phyloP scores from a whole-genome alignment of 92 coral and sea anemone genomes.

The Pocillopora grandis region DNA sequence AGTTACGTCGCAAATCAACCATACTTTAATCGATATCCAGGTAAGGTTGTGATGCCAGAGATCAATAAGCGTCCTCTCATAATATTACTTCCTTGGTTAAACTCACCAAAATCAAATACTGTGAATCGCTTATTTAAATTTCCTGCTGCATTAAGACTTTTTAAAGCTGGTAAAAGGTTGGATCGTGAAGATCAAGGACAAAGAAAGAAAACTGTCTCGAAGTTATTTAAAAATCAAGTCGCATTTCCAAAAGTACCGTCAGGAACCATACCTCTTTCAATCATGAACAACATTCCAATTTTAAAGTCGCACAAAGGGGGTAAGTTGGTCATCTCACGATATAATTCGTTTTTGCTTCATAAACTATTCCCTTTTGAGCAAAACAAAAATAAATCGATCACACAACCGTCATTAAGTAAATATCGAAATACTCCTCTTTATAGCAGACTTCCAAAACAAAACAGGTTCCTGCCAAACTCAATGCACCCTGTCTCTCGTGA shows the following conservation, averaged over 20 bases:
- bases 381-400: background rate
- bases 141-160: background rate
- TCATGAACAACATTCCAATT: background rate
- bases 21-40: constrained; percentile 31
- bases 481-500: background rate
- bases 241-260: background rate
- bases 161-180: background rate
- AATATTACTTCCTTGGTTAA: background rate
- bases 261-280: background rate
- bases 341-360: constrained; percentile 4
- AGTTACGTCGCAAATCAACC: constrained; percentile 21
- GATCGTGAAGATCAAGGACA: background rate
- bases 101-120: background rate
- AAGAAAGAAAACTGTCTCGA: background rate
- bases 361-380: constrained; percentile 8
- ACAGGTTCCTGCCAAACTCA: background rate
- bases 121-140: background rate
- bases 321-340: constrained; percentile 1
- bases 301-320: background rate
- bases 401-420: background rate
- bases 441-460: background rate
- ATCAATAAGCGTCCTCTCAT: background rate
- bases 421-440: background rate
- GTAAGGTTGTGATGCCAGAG: constrained; percentile 10
- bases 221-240: constrained; percentile 5